phyloP scores from a whole-genome alignment of 2,888 invertebrate genomes.

The Cosmia trapezina region DNA sequence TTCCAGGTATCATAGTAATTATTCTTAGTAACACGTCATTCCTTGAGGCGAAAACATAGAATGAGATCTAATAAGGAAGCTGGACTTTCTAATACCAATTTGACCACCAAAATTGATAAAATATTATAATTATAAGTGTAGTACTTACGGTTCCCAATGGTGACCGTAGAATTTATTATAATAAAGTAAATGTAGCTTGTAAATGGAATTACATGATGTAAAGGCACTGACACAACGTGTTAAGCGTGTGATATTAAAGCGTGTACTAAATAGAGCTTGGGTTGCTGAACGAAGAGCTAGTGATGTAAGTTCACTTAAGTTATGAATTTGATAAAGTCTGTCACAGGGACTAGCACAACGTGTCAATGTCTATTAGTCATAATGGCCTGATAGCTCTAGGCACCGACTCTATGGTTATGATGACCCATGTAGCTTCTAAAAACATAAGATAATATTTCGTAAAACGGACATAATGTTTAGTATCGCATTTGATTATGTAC shows the following conservation, averaged over 20 bases:
- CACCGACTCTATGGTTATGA: constrained; percentile 15
- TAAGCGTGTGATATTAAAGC: constrained; percentile 34
- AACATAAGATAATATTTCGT: constrained; percentile 31
- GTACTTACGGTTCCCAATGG: constrained; percentile 36
- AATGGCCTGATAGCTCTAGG: constrained; percentile 24
- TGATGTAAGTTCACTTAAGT: constrained; percentile 35
- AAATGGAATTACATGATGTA: constrained; percentile 35
- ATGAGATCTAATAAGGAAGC: constrained; percentile 53
- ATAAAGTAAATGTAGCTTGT: constrained; percentile 30
- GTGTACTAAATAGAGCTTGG: constrained; percentile 39
- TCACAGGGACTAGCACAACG: constrained; percentile 36
- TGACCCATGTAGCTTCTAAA: constrained; percentile 27
- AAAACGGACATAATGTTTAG: constrained; percentile 48
- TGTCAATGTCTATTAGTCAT: constrained; percentile 49
- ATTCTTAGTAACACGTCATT: constrained; percentile 32
- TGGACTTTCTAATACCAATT: constrained; percentile 60
- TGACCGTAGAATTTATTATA: constrained; percentile 30
- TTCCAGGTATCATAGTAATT: constrained; percentile 34
- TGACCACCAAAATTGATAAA: constrained; percentile 26
- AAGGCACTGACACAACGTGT: constrained; percentile 50
- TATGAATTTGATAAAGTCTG: constrained; percentile 20
- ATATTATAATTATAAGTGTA: constrained; percentile 33
- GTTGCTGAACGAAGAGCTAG: constrained; percentile 10
- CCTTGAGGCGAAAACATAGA: neutral
- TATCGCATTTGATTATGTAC: constrained; percentile 62